A percentile compares a stretch with the other conserved stretches of the same genome.
Evolutionary conservation across 1,140 invertebrate species (phyloP).

Genomic region (Calliphora vicina): DNA sequence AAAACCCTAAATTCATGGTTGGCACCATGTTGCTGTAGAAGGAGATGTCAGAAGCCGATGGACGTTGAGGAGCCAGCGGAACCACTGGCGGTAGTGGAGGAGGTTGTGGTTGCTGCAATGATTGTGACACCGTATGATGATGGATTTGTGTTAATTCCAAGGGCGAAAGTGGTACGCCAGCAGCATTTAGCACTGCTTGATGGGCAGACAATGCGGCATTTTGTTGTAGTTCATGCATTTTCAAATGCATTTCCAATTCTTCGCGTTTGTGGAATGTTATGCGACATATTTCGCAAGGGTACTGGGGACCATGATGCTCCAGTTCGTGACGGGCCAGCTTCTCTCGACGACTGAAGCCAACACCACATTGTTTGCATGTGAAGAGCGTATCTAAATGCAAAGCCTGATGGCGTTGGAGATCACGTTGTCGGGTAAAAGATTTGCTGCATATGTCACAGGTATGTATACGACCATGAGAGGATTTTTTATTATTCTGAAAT

Average conservation of each 20-base stretch:
- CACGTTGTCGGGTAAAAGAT: constrained; percentile 71
- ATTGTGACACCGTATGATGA: not conserved
- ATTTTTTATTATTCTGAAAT: constrained; percentile 22
- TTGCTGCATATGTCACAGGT: constrained; percentile 70
- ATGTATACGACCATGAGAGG: constrained; percentile 42
- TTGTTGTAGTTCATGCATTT: constrained; percentile 65
- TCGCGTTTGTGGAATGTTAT: constrained; percentile 67
- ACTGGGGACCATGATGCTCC: constrained; percentile 67
- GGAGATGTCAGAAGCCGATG: constrained; percentile 50
- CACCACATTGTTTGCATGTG: constrained; percentile 70
- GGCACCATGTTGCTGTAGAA: constrained; percentile 60
- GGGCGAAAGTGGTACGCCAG: constrained; percentile 12
- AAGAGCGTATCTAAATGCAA: constrained; percentile 72
- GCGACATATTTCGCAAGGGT: constrained; percentile 67
- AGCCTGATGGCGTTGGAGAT: constrained; percentile 70
- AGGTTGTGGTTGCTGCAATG: not conserved
- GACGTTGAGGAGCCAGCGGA: constrained; percentile 38
- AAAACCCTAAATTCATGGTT: constrained; percentile 59
- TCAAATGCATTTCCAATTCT: constrained; percentile 67
- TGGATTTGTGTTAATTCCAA: constrained; percentile 15
- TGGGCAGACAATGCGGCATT: constrained; percentile 50
- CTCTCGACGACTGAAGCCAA: constrained; percentile 72
- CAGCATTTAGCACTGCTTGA: constrained; percentile 47
- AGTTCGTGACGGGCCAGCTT: constrained; percentile 72
- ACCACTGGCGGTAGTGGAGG: constrained; percentile 24